Evolutionary conservation across 1,140 invertebrate species (phyloP).

Genomic region (Euglossa dilemma): DNA sequence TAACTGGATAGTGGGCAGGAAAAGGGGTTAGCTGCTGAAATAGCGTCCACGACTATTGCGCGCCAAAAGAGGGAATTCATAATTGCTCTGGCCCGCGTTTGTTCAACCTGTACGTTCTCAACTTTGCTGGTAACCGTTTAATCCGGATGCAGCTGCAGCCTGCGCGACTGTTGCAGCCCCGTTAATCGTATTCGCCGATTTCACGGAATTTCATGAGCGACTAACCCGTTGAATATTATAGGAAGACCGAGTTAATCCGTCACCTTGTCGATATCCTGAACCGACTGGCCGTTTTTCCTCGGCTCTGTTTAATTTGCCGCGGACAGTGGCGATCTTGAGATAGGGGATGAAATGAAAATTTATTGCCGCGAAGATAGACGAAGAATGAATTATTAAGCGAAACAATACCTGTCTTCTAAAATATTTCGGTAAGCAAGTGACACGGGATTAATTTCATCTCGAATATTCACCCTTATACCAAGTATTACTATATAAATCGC

Average conservation of each 20-base stretch:
- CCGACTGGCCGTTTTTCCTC: too few species aligned
- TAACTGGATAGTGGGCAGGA: slow-evolving; percentile 69
- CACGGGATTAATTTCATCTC: too few species aligned
- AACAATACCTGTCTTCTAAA: too few species aligned
- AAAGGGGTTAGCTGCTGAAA: slow-evolving; percentile 62
- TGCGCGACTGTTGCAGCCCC: not conserved
- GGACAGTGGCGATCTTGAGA: too few species aligned
- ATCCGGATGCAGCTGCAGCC: slow-evolving; percentile 40
- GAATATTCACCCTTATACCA: too few species aligned
- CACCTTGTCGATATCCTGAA: not conserved
- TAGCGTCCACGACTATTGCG: slow-evolving; percentile 49
- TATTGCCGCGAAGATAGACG: too few species aligned
- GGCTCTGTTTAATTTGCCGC: too few species aligned
- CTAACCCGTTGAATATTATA: not conserved
- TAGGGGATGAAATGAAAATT: too few species aligned
- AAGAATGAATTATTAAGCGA: too few species aligned
- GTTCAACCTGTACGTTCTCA: slow-evolving; percentile 62
- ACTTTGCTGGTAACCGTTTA: slow-evolving; percentile 49
- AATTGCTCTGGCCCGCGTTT: slow-evolving; percentile 68
- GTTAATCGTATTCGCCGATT: slow-evolving; percentile 44
- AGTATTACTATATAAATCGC: too few species aligned
- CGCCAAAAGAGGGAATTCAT: slow-evolving; percentile 73
- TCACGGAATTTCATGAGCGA: slow-evolving; percentile 44
- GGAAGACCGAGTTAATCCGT: not conserved
- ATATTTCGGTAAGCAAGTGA: too few species aligned